Conservation (phyloP, 2,113 vertebrate genomes). For the Phalacrocorax aristotelis region DNA sequence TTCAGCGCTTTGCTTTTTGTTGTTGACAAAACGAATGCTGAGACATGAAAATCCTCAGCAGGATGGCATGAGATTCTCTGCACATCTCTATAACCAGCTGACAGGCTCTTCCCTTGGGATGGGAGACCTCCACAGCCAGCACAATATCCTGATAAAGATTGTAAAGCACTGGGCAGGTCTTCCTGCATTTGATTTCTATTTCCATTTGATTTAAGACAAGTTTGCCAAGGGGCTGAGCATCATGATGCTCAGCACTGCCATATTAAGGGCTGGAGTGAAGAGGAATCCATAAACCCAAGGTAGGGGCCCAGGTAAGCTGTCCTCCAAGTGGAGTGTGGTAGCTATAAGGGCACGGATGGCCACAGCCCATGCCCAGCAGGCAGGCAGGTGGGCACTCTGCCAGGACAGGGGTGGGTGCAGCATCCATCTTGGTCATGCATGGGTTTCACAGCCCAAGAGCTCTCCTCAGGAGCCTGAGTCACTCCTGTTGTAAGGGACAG, state of each 20-base stretch:
- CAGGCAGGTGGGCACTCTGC: not conserved
- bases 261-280: not conserved
- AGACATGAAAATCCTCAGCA: not conserved
- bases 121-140: not conserved
- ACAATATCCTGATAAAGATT: not conserved
- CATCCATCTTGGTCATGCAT: not conserved
- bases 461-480: not conserved
- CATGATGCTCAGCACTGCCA: not conserved
- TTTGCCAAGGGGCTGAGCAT: not conserved
- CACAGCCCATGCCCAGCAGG: not conserved
- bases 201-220: not conserved
- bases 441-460: not conserved
- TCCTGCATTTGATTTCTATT: not conserved
- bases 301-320: not conserved
- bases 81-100: not conserved
- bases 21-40: not conserved
- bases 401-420: not conserved
- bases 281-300: not conserved
- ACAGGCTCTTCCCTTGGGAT: not conserved
- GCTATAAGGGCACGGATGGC: not conserved
- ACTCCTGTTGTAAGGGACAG: not conserved
- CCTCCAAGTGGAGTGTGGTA: accelerated
- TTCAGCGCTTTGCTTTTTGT: not conserved
- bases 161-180: not conserved
- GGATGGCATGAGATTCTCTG: not conserved